phyloP scores from a whole-genome alignment of 2,888 invertebrate species.

The Drosophila fulvimacula region DNA sequence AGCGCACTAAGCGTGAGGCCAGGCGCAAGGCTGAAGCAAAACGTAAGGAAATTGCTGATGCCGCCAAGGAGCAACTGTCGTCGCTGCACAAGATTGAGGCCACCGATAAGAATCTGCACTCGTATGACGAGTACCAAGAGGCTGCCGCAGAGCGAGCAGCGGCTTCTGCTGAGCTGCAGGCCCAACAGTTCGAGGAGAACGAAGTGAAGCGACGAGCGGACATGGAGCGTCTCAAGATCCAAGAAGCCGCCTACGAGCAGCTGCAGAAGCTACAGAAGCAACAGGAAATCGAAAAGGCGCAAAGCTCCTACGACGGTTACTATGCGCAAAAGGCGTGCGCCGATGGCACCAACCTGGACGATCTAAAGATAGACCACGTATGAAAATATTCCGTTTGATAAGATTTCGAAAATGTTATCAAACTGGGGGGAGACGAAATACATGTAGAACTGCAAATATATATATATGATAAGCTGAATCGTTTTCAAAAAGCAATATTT shows the following conservation, averaged over 20 bases:
- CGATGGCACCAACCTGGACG: conserved; percentile 62
- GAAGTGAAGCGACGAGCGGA: conserved; percentile 76
- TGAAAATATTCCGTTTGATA: conserved; percentile 28
- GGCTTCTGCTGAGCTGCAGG: conserved; percentile 78
- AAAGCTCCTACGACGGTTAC: conserved; percentile 74
- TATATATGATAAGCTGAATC: conserved; percentile 4
- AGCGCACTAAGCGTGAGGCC: conserved; percentile 77
- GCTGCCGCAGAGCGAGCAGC: conserved; percentile 76
- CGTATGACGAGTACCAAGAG: conserved; percentile 72
- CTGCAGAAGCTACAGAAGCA: conserved; percentile 69
- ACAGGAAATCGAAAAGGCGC: conserved; percentile 73
- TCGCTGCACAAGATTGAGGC: conserved; percentile 67
- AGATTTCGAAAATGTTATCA: conserved; percentile 49
- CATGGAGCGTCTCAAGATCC: conserved; percentile 73
- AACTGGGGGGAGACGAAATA: neutral
- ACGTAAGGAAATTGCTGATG: conserved; percentile 78
- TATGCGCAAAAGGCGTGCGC: conserved; percentile 68
- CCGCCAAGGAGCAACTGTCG: conserved; percentile 77
- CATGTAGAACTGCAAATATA: conserved; percentile 1
- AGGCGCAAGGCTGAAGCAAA: conserved; percentile 74
- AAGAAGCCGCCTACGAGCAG: conserved; percentile 80
- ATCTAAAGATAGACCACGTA: conserved; percentile 67
- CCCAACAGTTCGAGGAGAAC: conserved; percentile 79
- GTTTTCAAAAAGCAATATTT: conserved; percentile 51
- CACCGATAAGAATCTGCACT: conserved; percentile 65